These are phyloP conservation scores for Botrylloides violaceus DNA, from an alignment of 23 tunicate species.

Conservation along the genomic window DNA sequence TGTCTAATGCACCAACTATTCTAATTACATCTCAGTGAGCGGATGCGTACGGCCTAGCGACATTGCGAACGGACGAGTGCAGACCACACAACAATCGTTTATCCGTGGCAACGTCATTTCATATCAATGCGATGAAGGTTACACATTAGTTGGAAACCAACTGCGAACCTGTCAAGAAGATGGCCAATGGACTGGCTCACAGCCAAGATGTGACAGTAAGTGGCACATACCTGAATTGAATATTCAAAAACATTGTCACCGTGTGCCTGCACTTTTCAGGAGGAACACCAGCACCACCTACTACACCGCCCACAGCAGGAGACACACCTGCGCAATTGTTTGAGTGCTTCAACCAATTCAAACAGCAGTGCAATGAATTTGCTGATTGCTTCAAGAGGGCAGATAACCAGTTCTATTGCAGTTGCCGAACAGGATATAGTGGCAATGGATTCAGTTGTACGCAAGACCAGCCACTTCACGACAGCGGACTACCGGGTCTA, in stretches of 20 bases:
- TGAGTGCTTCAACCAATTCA: conserved; percentile 19
- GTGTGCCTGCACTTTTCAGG: no score
- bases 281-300: no score
- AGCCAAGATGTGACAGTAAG: conserved; percentile 44
- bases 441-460: conserved; percentile 20
- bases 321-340: conserved; percentile 3
- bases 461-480: no score
- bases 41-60: conserved; percentile 12
- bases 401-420: conserved; percentile 4
- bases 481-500: no score
- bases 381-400: conserved; percentile 24
- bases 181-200: conserved; percentile 34
- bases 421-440: not conserved
- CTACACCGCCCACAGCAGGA: no score
- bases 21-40: not conserved
- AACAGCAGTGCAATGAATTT: not conserved
- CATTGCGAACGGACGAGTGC: not conserved
- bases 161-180: conserved; percentile 24
- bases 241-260: not conserved
- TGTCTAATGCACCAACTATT: not conserved
- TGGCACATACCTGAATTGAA: not conserved
- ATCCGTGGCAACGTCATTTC: conserved; percentile 25
- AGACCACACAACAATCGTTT: not conserved
- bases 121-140: conserved; percentile 66
- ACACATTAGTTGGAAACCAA: conserved; percentile 15